These are phyloP conservation scores for Varanus salvator DNA, from an alignment of 2,113 vertebrate genomes.

Conservation along the genomic window DNA sequence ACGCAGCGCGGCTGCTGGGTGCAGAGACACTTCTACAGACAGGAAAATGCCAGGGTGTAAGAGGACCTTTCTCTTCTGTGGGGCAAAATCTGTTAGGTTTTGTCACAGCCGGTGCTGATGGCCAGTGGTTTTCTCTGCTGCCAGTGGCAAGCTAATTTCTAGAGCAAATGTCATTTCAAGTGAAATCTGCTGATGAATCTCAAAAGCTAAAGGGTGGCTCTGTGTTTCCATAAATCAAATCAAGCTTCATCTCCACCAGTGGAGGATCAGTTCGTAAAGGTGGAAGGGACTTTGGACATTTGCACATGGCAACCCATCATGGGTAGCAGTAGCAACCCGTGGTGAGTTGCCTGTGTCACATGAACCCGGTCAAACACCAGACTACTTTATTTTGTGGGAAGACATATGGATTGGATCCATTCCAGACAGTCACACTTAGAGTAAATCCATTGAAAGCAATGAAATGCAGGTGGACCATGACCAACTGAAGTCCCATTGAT, in stretches of 20 bases:
- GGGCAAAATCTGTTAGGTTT: slow-evolving; percentile 67
- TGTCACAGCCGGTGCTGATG: slow-evolving; percentile 53
- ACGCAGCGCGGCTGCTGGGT: neutral
- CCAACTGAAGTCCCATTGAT: too few species aligned
- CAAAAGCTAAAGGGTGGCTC: neutral
- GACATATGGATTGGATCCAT: too few species aligned
- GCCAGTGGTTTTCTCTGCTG: slow-evolving; percentile 41
- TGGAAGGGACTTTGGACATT: too few species aligned
- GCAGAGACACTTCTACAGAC: slow-evolving; percentile 35
- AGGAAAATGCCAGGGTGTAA: slow-evolving; percentile 60
- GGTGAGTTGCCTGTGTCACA: too few species aligned
- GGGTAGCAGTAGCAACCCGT: too few species aligned
- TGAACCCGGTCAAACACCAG: too few species aligned
- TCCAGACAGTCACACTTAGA: too few species aligned
- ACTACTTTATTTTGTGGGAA: too few species aligned
- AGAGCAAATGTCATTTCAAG: slow-evolving; percentile 53
- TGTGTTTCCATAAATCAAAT: neutral
- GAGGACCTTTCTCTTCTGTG: slow-evolving; percentile 64
- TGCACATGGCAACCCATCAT: too few species aligned
- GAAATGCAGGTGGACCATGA: too few species aligned
- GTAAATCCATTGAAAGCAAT: too few species aligned
- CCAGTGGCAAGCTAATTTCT: slow-evolving; percentile 49
- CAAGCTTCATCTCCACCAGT: neutral
- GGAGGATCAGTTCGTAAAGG: too few species aligned
- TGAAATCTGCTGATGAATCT: slow-evolving; percentile 31